A percentile compares a stretch with the other conserved stretches of the same genome.
Evolutionary conservation across 2,888 invertebrate genomes (phyloP).

Genomic region (Lordiphosa andalusiaca): DNA sequence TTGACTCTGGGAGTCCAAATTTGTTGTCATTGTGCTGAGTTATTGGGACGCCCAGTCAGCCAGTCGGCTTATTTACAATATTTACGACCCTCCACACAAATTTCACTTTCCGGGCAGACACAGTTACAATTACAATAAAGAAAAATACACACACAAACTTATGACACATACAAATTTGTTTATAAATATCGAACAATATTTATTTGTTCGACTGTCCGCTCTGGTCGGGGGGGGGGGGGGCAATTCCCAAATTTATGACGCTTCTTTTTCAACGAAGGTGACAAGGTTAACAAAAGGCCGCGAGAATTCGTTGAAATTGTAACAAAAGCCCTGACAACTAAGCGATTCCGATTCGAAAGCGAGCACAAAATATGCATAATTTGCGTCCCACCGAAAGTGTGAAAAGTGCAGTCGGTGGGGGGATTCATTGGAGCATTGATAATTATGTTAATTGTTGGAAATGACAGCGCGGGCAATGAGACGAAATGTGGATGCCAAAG

Average conservation of each 20-base stretch:
- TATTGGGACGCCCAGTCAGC: conserved; percentile 53
- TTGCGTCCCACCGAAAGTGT: conserved; percentile 49
- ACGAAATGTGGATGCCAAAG: conserved; percentile 8
- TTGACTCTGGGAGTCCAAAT: conserved; percentile 1
- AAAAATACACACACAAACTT: conserved; percentile 3
- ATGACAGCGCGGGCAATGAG: conserved; percentile 9
- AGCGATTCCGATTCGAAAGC: conserved; percentile 65
- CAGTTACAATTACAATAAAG: conserved; percentile 13
- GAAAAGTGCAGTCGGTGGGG: conserved; percentile 41
- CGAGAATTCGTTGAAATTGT: conserved; percentile 53
- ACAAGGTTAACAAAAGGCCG: conserved; percentile 40
- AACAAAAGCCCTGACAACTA: conserved; percentile 51
- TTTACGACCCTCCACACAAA: conserved; percentile 48
- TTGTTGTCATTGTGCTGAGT: conserved; percentile 53
- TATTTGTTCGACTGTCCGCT: conserved; percentile 42
- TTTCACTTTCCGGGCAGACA: conserved; percentile 50
- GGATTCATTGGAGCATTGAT: conserved; percentile 49
- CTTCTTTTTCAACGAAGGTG: conserved; percentile 40
- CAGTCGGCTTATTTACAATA: conserved; percentile 44
- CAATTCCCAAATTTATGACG: conserved; percentile 45
- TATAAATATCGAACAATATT: conserved; percentile 43
- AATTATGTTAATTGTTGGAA: conserved; percentile 67
- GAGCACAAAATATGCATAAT: conserved; percentile 66
- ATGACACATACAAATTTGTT: conserved; percentile 41
- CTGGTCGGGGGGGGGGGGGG: neutral